Evolutionary conservation across 2,888 invertebrate genomes (phyloP).

Genomic region (Microctonus hyperodae): DNA sequence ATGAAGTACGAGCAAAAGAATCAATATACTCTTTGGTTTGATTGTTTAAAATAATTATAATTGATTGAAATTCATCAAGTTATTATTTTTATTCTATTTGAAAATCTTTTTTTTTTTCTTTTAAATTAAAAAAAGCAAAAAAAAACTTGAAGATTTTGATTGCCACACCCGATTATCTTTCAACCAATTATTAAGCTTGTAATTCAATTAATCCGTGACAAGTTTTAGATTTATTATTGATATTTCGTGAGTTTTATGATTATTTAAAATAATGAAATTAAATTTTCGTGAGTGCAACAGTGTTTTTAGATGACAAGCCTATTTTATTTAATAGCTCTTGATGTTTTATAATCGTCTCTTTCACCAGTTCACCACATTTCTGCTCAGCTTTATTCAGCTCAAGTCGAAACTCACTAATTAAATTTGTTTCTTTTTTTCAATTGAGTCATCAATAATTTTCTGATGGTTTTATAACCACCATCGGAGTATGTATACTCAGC

Average conservation of each 20-base stretch:
- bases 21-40: slow-evolving; percentile 40
- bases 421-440: neutral
- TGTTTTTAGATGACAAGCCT: neutral
- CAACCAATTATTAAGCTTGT: slow-evolving; percentile 14
- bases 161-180: slow-evolving; percentile 8
- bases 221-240: neutral
- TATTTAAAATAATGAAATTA: slow-evolving; percentile 10
- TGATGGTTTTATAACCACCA: neutral
- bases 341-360: slow-evolving; percentile 17
- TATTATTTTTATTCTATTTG: neutral
- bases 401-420: slow-evolving; percentile 2
- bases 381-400: neutral
- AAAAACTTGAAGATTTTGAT: neutral
- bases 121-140: neutral
- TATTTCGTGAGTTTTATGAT: slow-evolving; percentile 8
- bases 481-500: neutral
- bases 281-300: slow-evolving; percentile 6
- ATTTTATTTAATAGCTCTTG: slow-evolving; percentile 14
- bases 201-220: slow-evolving; percentile 1
- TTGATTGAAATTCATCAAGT: neutral
- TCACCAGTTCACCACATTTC: neutral
- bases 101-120: neutral
- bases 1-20: slow-evolving; percentile 44
- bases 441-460: neutral
- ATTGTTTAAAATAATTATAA: neutral